phyloP scores from a whole-genome alignment of 1,140 invertebrate species.

The Drosophila azteca region DNA sequence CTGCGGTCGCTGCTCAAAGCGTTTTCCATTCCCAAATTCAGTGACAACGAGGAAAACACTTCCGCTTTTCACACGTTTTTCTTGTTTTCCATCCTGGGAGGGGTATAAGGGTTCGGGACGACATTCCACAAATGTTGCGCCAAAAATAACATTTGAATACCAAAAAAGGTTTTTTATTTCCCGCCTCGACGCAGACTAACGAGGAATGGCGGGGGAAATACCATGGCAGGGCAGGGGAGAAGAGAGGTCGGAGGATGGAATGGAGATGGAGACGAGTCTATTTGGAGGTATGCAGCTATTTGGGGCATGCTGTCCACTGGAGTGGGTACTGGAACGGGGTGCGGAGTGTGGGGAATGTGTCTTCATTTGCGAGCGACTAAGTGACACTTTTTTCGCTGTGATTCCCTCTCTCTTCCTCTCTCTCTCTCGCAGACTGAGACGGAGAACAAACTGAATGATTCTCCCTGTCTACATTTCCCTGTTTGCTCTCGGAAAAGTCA shows the following conservation, averaged over 20 bases:
- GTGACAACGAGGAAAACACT: constrained; percentile 62
- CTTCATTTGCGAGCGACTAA: constrained; percentile 64
- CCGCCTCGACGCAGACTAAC: constrained; percentile 51
- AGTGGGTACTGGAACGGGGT: neutral
- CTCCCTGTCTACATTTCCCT: constrained; percentile 55
- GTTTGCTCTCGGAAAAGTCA: constrained; percentile 30
- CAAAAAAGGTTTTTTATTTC: constrained; percentile 66
- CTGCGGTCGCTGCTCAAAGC: constrained; percentile 44
- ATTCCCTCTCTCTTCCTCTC: neutral
- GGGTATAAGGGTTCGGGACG: neutral
- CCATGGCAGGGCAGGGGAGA: too few species aligned
- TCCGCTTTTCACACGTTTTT: constrained; percentile 71
- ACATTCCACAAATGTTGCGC: constrained; percentile 62
- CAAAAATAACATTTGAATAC: constrained; percentile 78
- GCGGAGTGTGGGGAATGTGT: constrained; percentile 5
- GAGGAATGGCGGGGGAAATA: constrained; percentile 11
- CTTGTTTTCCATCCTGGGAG: constrained; percentile 1
- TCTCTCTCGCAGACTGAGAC: constrained; percentile 33
- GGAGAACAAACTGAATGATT: constrained; percentile 59
- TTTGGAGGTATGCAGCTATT: constrained; percentile 48
- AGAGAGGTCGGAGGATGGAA: neutral
- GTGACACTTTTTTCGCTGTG: constrained; percentile 61
- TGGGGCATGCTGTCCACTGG: neutral
- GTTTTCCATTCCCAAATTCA: constrained; percentile 29
- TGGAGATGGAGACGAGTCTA: constrained; percentile 55